A percentile compares a stretch with the other conserved stretches of the same genome.
These are phyloP conservation scores for Cryptus viduatorius DNA, from an alignment of 2,888 invertebrate genomes.

Conservation along the genomic window DNA sequence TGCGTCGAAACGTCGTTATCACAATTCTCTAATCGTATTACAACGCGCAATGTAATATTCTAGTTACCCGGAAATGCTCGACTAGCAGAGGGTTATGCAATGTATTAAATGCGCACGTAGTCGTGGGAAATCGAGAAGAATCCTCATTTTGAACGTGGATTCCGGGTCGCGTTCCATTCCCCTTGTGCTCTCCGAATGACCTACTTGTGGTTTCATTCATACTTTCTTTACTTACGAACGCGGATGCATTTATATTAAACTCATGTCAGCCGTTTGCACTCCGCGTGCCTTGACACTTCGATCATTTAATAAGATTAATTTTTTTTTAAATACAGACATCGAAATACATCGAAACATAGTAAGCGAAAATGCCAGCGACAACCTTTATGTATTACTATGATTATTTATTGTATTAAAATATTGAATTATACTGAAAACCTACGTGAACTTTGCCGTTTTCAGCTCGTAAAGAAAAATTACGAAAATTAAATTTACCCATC, in stretches of 20 bases:
- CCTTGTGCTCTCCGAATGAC: conserved; percentile 58
- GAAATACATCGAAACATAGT: neutral
- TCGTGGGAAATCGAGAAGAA: conserved; percentile 63
- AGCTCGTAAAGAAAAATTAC: no score
- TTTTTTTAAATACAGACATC: neutral
- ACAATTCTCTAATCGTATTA: neutral
- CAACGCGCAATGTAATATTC: neutral
- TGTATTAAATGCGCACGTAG: conserved; percentile 12
- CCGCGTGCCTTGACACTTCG: neutral
- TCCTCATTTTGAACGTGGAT: conserved; percentile 54
- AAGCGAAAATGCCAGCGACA: neutral
- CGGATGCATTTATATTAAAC: conserved; percentile 46
- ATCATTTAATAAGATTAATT: conserved; percentile 10
- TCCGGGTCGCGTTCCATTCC: conserved; percentile 57
- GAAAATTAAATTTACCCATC: no score
- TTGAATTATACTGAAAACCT: no score
- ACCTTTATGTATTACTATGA: no score
- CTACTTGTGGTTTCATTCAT: conserved; percentile 65
- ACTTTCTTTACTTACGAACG: conserved; percentile 31
- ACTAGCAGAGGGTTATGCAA: conserved; percentile 41
- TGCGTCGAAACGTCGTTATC: conserved; percentile 7
- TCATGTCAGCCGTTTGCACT: conserved; percentile 7
- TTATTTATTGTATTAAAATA: no score
- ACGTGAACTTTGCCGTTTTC: no score
- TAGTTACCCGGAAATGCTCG: conserved; percentile 33